Base-by-base conservation (phyloP, 2,113 vertebrate genomes). In the Rousettus leschenaultii region DNA sequence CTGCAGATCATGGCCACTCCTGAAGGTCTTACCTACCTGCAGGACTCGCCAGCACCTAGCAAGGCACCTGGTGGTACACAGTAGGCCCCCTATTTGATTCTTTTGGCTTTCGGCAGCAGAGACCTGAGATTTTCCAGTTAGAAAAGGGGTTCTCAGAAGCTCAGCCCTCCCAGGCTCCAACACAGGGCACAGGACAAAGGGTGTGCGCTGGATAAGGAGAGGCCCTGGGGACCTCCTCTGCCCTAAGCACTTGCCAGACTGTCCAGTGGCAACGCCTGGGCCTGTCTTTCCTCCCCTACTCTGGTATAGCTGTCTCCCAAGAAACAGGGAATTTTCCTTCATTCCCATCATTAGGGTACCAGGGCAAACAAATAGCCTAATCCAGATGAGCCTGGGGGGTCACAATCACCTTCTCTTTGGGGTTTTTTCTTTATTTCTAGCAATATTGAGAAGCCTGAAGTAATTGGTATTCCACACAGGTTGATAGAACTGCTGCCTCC, bases 381-480 rank as follows among this genome's bases (percentile, higher is more conserved):
- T 96, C 96, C 97, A 96, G 95, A 96, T 86, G 88, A 94, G 94
- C 74, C 78, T 59, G 53, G 77, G 77, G 85, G 88, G 90, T 96
- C 91, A 86, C 89, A 78, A 16, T 89, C 84, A 61, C 91, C 66
- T 57, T 95, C 93, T 94, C 95, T 93, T 95, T 68, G 33, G 79
- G 70, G 10, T 82, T 95, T 97, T 82, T 90, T 89, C 78, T 97
- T 94, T 85, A 91, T 95, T 92, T 86, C 94, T 90, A 95, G 96
- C 71, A 13, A 95, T 97, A 95, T 93, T 35, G 53, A 97, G 94
- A 96, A 95, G 77, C 28, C 83, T 7, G 0, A 92, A 86, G 97
- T 98, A 96, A 96, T 98, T 98, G 98, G 97, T 97, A 86, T 98
- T 97, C 97, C 83, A 40, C n/a, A 24, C 26, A 96, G 84, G 90